Evolutionary conservation across 2,797 vertebrate genomes (phyloP), one percentile per base, ranked within the genome.

Genomic region (Threskiornis aethiopicus): DNA sequence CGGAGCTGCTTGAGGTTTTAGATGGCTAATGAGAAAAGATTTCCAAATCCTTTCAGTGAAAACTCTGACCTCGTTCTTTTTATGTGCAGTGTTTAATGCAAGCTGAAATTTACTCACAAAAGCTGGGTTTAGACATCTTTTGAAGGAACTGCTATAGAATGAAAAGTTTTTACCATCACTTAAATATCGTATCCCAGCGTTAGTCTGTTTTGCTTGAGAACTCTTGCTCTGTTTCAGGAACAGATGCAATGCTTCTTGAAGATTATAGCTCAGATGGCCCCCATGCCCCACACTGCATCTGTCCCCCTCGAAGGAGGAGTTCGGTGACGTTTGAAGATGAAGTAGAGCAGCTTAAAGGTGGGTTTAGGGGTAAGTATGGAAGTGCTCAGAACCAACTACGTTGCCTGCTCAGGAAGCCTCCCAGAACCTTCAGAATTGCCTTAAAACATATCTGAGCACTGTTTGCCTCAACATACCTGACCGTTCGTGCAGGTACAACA

Each of bases 241-340:
- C 99, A 46, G 99, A 99, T 5, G 98, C 99, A 96, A 99, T 99
- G 99, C 98, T 99, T 87, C 98, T 99, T 69, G 99, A 99, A 82
- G 99, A 99, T 97, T 98, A 98, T 82, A 98, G 98, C 57, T 98
- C 98, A 2, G 99, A 99, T 28, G 97, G 98, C 66, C 97, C 97
- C 89, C 97, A 98, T 58, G 96, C 97, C 57, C 57, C 96, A 11
- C 98, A 98, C 84, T 97, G 98, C 22, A 86, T 97, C 52, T 97
- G 58, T 58, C 98, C 98, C 9, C 98, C 98, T 94, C 99, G 98
- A 97, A 99, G 99, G 94, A 98, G 99, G 97, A 99, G 99, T 98
- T 99, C 99, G 0, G 99, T 99, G 94, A 99, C 99, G 0, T 99
- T 99, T 96, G 99, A 99, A 98, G 99, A 99, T 89, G 99, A 99